Evolutionary conservation across 2,888 invertebrate species (phyloP), one percentile per base, ranked within the genome.

Genomic region (Mesochorus sp.): DNA sequence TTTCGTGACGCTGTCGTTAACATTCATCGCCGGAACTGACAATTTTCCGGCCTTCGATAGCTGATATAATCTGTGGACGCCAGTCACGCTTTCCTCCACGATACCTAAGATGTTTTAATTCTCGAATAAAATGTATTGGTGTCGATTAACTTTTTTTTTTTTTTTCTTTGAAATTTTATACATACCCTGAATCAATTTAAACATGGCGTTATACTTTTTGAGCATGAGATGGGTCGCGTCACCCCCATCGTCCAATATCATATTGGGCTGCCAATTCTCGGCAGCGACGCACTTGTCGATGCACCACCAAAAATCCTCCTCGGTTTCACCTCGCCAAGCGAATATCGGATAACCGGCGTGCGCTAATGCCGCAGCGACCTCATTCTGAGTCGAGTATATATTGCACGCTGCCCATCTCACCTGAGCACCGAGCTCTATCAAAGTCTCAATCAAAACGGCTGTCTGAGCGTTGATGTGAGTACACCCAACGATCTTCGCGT

Each of bases 221-320:
- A 98, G 94, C 97, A 98, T 97, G 74, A 98, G 93, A 91, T 98
- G 98, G 0, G 98, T 98, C 42, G 98, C 97, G 92, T 99, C 99
- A 0, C 99, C 99, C 0, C 99, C 99, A 90, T 99, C 98, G 89
- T 99, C 99, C 80, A 99, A 92, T 86, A 99, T 98, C 97, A 99
- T 97, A 91, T 99, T 99, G 2, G 99, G 98, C 88, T 97, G 97
- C 99, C 99, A 99, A 86, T 95, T 95, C 83, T 97, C 96, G 0
- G 95, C 94, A 83, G 97, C 97, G 1, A 99, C 95, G 91, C 98
- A 98, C 88, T 96, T 96, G 91, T 99, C 98, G 85, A 99, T 99
- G 90, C 98, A 98, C 98, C 98, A 99, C 99, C 99, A 99, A 92
- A 99, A 99, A 86, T 99, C 99, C 88, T 99, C 98, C 90, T 99